A percentile compares a stretch with the other conserved stretches of the same genome.
Conservation (phyloP, 2,888 invertebrate species). For the Orthonevra nobilis region DNA sequence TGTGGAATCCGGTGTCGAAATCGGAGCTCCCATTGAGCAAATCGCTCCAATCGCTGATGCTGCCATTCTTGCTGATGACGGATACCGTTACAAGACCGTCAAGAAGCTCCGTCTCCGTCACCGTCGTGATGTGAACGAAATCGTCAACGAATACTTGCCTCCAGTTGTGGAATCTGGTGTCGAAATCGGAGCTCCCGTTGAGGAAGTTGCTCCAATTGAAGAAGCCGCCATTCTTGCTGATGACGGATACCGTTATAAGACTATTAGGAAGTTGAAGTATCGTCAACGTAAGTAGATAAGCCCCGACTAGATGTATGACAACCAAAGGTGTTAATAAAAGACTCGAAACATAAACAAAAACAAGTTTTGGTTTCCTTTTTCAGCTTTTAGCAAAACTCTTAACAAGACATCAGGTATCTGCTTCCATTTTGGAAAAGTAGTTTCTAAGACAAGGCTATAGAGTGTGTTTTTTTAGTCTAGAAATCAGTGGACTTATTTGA, state of each 20-base stretch:
- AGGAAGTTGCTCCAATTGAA: conserved; percentile 37
- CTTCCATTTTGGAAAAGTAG: too few species aligned
- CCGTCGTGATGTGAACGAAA: conserved; percentile 73
- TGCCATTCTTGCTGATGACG: conserved; percentile 49
- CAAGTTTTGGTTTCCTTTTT: too few species aligned
- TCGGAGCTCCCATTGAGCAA: conserved; percentile 13
- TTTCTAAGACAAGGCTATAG: too few species aligned
- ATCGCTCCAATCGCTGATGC: conserved; percentile 21
- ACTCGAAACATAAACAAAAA: too few species aligned
- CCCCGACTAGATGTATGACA: background rate
- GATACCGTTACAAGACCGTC: conserved; percentile 74
- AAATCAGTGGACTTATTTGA: too few species aligned
- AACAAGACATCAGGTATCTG: too few species aligned
- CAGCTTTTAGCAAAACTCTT: too few species aligned
- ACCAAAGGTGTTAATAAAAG: background rate
- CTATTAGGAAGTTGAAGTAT: conserved; percentile 39
- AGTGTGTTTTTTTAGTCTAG: too few species aligned
- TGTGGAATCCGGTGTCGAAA: conserved; percentile 35
- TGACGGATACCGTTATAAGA: conserved; percentile 64
- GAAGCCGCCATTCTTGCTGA: conserved; percentile 34
- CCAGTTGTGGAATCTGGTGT: conserved; percentile 49
- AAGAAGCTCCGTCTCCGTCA: conserved; percentile 58
- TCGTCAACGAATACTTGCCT: conserved; percentile 72
- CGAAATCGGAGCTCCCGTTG: conserved; percentile 12
- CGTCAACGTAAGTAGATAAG: conserved; percentile 38